Base-by-base conservation (phyloP, 2,888 invertebrate species). In the Caradrina kadenii region DNA sequence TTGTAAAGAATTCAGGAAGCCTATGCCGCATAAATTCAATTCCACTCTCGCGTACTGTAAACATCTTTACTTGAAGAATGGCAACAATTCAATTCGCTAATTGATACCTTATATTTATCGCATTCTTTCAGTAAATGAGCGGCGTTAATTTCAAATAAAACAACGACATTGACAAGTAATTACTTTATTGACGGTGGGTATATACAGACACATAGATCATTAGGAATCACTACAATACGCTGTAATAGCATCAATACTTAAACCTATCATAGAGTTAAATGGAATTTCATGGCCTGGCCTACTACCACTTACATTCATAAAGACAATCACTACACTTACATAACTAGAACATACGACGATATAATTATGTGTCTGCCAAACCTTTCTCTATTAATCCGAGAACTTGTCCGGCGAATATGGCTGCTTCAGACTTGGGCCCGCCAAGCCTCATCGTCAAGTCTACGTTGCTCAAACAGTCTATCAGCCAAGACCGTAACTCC, bases 401-500 rank as follows among this genome's bases (percentile, higher is more conserved):
- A 2, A 97, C 96, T 88, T 97, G 96, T 1, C 93, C 93, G 0
- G 97, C 98, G 39, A 97, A 93, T 4, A 96, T 88, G 0, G 97
- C 96, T 71, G 97, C 97, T 64, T 97, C 97, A 0, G 96, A 94
- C 83, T 97, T 97, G 0, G 97, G 93, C 70, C 98, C 98, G 0
- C 97, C 91, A 4, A 90, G 72, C 4, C 82, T 84, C 86, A 91
- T 96, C 2, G 95, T 96, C 42, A 96, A 83, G 3, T 97, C 94
- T 0, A 94, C 73, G 7, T 95, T 96, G 39, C 95, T 95, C 21
- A 97, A 84, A 65, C 96, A 92, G 59, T 97, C 97, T 2, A 94
- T 90, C 49, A 98, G 88, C 98, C 98, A 98, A 39, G 96, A 89
- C 59, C 97, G 93, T 56, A 97, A 93, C 81, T 98, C 98, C 56